phyloP scores from a whole-genome alignment of 2,888 invertebrate genomes.

The Ecdyonurus torrentis region DNA sequence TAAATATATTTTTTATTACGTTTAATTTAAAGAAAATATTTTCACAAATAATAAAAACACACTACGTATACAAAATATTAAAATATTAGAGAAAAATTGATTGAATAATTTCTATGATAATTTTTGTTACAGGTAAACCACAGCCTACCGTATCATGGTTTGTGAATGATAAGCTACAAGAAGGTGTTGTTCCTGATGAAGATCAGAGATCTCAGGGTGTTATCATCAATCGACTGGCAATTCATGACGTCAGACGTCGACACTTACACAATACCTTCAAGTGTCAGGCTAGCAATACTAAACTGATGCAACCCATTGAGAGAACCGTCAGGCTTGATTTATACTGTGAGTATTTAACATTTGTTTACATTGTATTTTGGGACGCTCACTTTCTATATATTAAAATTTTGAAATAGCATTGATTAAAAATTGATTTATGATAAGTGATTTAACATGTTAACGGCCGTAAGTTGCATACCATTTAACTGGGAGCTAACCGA shows the following conservation, averaged over 20 bases:
- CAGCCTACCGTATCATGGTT: slow-evolving; percentile 75
- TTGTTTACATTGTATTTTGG: background rate
- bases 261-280: slow-evolving; percentile 74
- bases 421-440: too few relatives aligned
- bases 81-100: too few relatives aligned
- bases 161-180: slow-evolving; percentile 50
- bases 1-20: too few relatives aligned
- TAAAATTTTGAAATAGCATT: too few relatives aligned
- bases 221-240: slow-evolving; percentile 63
- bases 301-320: slow-evolving; percentile 67
- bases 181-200: slow-evolving; percentile 35
- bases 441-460: too few relatives aligned
- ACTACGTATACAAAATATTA: too few relatives aligned
- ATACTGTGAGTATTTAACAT: slow-evolving; percentile 46
- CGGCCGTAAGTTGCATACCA: too few relatives aligned
- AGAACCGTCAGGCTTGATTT: slow-evolving; percentile 68
- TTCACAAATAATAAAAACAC: too few relatives aligned
- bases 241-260: slow-evolving; percentile 52
- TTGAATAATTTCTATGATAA: too few relatives aligned
- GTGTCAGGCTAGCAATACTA: slow-evolving; percentile 75
- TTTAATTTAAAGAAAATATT: too few relatives aligned
- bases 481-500: too few relatives aligned
- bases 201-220: slow-evolving; percentile 24
- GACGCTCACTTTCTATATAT: too few relatives aligned
- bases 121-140: slow-evolving; percentile 48